phyloP scores from a whole-genome alignment of 2,888 invertebrate genomes.

The Calliopum simillimum region DNA sequence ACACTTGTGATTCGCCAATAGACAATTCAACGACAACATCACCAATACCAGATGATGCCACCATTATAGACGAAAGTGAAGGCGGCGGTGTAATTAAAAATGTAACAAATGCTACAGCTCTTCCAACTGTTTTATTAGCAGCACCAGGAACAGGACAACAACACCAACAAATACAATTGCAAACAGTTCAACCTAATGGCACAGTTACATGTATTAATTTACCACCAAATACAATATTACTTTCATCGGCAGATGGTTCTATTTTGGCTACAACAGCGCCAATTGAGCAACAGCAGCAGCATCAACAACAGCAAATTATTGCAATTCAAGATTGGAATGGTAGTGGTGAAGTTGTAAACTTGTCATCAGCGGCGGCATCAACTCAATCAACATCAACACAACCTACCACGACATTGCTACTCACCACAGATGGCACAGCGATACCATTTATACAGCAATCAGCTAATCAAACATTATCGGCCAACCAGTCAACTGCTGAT shows the following conservation, averaged over 20 bases:
- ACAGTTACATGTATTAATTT: slow-evolving; percentile 61
- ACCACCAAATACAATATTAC: slow-evolving; percentile 60
- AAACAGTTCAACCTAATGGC: slow-evolving; percentile 61
- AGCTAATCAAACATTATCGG: not conserved
- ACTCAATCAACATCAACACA: slow-evolving; percentile 35
- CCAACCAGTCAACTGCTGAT: slow-evolving; percentile 39
- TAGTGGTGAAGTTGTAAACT: slow-evolving; percentile 38
- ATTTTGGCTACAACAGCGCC: slow-evolving; percentile 55
- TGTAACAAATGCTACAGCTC: not conserved
- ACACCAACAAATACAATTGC: slow-evolving; percentile 53
- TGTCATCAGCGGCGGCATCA: slow-evolving; percentile 39
- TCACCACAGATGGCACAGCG: slow-evolving; percentile 56
- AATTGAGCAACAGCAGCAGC: slow-evolving; percentile 21
- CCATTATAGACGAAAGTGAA: slow-evolving; percentile 1
- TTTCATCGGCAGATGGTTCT: slow-evolving; percentile 60
- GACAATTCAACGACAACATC: slow-evolving; percentile 30
- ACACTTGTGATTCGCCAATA: slow-evolving; percentile 25
- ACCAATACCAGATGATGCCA: slow-evolving; percentile 38
- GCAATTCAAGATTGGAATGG: slow-evolving; percentile 56
- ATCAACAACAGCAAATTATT: slow-evolving; percentile 54
- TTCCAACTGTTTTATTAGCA: slow-evolving; percentile 25
- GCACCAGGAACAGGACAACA: slow-evolving; percentile 25
- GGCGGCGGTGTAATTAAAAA: not conserved
- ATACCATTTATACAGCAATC: slow-evolving; percentile 52
- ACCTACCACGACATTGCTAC: slow-evolving; percentile 49